Base-by-base conservation (phyloP, 2,797 vertebrate species). In the Rhabdomys pumilio region DNA sequence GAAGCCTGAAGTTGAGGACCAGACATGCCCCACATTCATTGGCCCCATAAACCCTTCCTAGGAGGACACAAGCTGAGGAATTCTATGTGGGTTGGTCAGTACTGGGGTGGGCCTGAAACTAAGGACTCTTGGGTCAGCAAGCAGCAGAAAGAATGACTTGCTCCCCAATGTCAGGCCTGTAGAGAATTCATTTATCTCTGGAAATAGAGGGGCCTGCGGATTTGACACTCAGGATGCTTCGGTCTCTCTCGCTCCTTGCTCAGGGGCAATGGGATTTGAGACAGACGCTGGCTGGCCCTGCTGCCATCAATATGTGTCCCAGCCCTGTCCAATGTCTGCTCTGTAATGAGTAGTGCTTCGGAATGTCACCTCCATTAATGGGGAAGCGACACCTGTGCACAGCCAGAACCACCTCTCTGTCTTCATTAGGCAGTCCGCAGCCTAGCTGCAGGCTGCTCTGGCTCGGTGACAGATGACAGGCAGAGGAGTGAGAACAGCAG, bases 281-380 rank as follows among this genome's bases (percentile, higher is more conserved):
- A 95, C 98, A 98, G 98, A 98, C 87, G 96, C 96, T 94, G 97
- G 87, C 96, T 95, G 91, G 97, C 93, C 91, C 81, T 2, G 73
- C 92, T 97, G 96, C 90, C 96, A 98, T 97, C 97, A 98, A 96
- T 98, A 98, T 90, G 96, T 96, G 97, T 97, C 97, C 95, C 89
- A 41, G 92, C 41, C 91, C 90, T 80, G 88, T 97, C 95, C 96
- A 86, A 86, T 87, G 96, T 96, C 97, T 97, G 97, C 97, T 97
- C 96, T 15, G 96, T 97, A 97, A 98, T 96, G 97, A 98, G 98
- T 14, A 67, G 96, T 94, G 97, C 81, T 98, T 96, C 57, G 96
- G 98, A 98, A 98, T 98, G 98, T 98, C 97, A 98, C 98, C 98
- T 97, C 97, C 93, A 95, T 50, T 98, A 96, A 98, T 97, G 96